phyloP scores from a whole-genome alignment of 1,140 invertebrate species.

The Lepidotrigona ventralis region DNA sequence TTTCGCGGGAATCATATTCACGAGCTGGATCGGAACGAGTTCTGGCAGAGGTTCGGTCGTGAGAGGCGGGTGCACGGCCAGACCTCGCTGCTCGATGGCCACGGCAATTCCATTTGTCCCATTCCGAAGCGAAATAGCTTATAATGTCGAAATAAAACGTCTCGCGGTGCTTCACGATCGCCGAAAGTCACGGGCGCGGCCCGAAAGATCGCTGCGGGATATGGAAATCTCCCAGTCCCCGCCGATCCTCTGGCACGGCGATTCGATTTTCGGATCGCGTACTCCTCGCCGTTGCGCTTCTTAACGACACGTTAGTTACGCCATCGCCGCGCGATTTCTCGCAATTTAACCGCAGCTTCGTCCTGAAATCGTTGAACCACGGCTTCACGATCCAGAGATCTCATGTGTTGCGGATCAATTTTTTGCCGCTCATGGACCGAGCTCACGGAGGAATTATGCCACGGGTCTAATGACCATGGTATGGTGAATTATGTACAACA shows the following conservation, averaged over 20 bases:
- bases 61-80: conserved; percentile 3
- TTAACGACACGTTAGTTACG: conserved; percentile 34
- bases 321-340: neutral
- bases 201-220: conserved; percentile 41
- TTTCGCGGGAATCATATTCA: conserved; percentile 62
- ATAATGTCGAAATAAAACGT: conserved; percentile 72
- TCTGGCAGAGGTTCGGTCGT: conserved; percentile 26
- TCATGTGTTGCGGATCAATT: neutral
- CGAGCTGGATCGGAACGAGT: conserved; percentile 49
- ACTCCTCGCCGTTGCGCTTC: conserved; percentile 25
- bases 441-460: neutral
- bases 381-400: neutral
- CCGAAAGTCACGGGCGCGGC: conserved; percentile 43
- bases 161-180: conserved; percentile 32
- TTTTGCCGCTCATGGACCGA: neutral
- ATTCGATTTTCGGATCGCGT: conserved; percentile 53
- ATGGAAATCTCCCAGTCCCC: conserved; percentile 54
- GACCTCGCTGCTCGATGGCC: conserved; percentile 28
- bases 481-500: neutral
- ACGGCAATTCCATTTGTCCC: conserved; percentile 72
- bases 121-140: conserved; percentile 75
- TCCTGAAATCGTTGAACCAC: neutral
- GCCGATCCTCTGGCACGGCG: conserved; percentile 45
- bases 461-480: neutral
- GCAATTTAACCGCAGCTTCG: neutral